phyloP scores from a whole-genome alignment of 2,888 invertebrate species.

The Dichetophora obliterata region DNA sequence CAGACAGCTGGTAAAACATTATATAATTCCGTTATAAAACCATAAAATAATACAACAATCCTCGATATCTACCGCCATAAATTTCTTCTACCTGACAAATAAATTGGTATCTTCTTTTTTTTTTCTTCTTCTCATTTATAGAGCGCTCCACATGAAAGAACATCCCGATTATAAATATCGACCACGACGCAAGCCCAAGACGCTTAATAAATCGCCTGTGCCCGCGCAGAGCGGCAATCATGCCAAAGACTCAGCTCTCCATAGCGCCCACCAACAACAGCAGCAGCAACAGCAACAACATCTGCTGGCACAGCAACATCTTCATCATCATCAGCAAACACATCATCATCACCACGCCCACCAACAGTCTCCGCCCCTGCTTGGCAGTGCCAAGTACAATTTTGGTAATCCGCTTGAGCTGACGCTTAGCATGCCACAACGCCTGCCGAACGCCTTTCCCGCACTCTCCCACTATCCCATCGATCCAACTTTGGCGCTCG shows the following conservation, averaged over 20 bases:
- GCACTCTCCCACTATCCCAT: slow-evolving; percentile 65
- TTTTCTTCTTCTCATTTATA: slow-evolving; percentile 60
- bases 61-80: not conserved
- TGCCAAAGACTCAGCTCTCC: slow-evolving; percentile 36
- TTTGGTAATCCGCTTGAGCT: slow-evolving; percentile 67
- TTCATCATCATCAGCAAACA: slow-evolving; percentile 34
- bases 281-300: slow-evolving; percentile 48
- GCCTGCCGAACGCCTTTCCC: slow-evolving; percentile 60
- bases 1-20: slow-evolving; percentile 32
- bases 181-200: slow-evolving; percentile 88
- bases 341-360: slow-evolving; percentile 46
- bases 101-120: not conserved
- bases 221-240: slow-evolving; percentile 52
- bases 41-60: not conserved
- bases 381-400: slow-evolving; percentile 62
- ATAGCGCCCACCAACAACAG: slow-evolving; percentile 32
- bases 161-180: slow-evolving; percentile 94
- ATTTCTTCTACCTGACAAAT: not conserved
- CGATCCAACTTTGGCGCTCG: slow-evolving; percentile 68
- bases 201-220: slow-evolving; percentile 76
- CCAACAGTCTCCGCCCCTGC: slow-evolving; percentile 49
- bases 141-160: slow-evolving; percentile 93
- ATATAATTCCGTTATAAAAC: not conserved
- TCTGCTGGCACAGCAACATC: slow-evolving; percentile 47
- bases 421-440: slow-evolving; percentile 62